These are phyloP conservation scores for Pteropus rufus DNA, from an alignment of 2,797 vertebrate species.

Conservation along the genomic window DNA sequence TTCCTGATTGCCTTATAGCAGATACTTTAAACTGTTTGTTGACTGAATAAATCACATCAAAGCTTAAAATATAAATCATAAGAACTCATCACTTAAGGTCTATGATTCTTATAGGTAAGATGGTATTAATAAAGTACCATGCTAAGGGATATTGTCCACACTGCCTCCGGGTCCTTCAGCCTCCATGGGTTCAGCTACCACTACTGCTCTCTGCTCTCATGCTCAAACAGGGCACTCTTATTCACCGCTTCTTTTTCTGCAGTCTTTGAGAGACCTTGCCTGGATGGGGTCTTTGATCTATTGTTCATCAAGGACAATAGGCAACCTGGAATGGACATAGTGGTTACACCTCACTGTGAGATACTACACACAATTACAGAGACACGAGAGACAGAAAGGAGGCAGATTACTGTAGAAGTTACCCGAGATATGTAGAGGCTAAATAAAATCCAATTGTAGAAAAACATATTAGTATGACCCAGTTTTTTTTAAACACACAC, in stretches of 20 bases:
- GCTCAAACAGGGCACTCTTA: not conserved
- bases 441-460: not conserved
- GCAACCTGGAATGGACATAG: not conserved
- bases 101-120: not conserved
- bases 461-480: not conserved
- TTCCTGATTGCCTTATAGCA: not conserved
- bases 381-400: not conserved
- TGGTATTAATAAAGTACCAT: not conserved
- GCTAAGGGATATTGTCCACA: not conserved
- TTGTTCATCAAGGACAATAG: not conserved
- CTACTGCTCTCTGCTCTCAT: too few species aligned
- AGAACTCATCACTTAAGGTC: not conserved
- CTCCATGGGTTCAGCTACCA: not conserved
- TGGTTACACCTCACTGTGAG: not conserved
- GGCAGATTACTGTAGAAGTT: not conserved
- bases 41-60: not conserved
- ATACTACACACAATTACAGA: not conserved
- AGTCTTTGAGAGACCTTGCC: not conserved
- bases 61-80: not conserved
- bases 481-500: not conserved
- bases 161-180: not conserved
- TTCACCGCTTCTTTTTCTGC: not conserved
- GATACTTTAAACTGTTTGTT: not conserved
- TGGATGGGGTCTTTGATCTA: not conserved
- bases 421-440: not conserved